Evolutionary conservation across 2,797 vertebrate genomes (phyloP), one percentile per base, ranked within the genome.

Genomic region (Euthynnus affinis): DNA sequence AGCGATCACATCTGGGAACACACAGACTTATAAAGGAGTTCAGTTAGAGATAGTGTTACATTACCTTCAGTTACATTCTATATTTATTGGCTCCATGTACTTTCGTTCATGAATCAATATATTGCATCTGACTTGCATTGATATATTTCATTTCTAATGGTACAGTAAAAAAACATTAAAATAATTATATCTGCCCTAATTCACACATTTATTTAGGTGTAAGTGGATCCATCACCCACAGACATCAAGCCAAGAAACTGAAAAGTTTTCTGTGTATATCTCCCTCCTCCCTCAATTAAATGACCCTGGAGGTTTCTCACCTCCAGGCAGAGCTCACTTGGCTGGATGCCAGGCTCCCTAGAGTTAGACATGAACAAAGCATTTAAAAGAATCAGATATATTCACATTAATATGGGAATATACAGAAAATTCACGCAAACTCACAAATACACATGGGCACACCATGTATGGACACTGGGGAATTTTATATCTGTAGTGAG

Each of bases 361-460:
- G 7, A 63, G 37, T 10, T 44, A 49, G 20, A 70, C 22, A 20
- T 8, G n/a, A 68, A 37, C 56, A 27, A 42, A 27, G 18, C 51
- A 66, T 71, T 51, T 69, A 57, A 70, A 66, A n/a, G 27, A 58
- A 52, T 49, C 3, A 29, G 0, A 46, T 27, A 22, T 22, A 20
- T 10, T 40, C 27, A 15, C 22, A 32, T 10, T 55, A 49, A 68
- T 44, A 58, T 37, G 22, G 22, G 40, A 76, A 52, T 37, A 49
- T 42, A 14, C 13, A 42, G 12, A 14, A 42, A 42, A 42, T 13
- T 42, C 40, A 42, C 4, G 40, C 40, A 42, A 42, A 42, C 18
- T 40, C 44, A 78, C n/a, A 48, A 20, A 71, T 23, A 29, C 34
- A 78, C 37, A 1, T n/a, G 9, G 61, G 22, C 5, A 15, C 9